These are phyloP conservation scores for Morelia viridis DNA, from an alignment of 2,797 vertebrate genomes.

Conservation along the genomic window DNA sequence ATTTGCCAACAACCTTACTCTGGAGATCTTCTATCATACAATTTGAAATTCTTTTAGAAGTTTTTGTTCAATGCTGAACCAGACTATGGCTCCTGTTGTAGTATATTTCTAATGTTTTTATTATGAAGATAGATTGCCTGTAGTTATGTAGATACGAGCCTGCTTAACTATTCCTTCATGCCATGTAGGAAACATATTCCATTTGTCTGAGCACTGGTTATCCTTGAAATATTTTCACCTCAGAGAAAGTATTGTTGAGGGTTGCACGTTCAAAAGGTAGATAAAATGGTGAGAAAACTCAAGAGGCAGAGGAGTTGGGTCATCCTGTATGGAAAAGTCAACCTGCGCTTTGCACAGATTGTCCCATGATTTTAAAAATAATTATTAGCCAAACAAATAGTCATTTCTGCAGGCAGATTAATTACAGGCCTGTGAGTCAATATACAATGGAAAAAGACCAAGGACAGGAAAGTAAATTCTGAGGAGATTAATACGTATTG, in stretches of 20 bases:
- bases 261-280: accelerated
- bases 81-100: not conserved
- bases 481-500: constrained; percentile 22
- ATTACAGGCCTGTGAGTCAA: not conserved
- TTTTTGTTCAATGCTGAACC: not conserved
- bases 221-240: not conserved
- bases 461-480: constrained; percentile 17
- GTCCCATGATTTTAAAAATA: not conserved
- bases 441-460: constrained; percentile 23
- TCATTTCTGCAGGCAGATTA: not conserved
- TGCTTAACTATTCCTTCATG: constrained; percentile 5
- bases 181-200: not conserved
- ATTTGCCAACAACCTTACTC: not conserved
- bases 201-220: constrained; percentile 8
- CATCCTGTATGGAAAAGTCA: constrained; percentile 4
- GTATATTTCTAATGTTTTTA: constrained; percentile 7
- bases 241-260: not conserved
- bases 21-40: constrained; percentile 7
- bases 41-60: not conserved
- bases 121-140: not conserved
- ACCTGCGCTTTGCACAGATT: not conserved
- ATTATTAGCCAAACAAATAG: not conserved
- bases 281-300: not conserved
- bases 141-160: not conserved
- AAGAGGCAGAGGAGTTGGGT: not conserved